Conservation (phyloP, 2,888 invertebrate genomes). For the Dicranocentrus wangi region DNA sequence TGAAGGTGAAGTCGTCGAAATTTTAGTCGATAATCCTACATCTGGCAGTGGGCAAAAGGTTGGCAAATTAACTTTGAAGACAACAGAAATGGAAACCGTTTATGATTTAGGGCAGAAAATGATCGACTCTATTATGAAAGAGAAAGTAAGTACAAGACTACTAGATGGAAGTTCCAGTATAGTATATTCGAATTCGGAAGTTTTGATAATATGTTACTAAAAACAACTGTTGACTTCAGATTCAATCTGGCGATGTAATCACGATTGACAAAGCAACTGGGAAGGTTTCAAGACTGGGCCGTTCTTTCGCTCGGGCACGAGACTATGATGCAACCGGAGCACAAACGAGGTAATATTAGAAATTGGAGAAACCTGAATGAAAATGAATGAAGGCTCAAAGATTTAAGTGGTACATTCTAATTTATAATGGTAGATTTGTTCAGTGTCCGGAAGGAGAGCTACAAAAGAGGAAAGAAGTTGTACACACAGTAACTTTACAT, state of each 20-base stretch:
- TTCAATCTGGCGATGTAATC: constrained; percentile 95
- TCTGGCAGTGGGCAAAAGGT: constrained; percentile 90
- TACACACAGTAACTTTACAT: constrained; percentile 98
- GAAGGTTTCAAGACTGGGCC: constrained; percentile 89
- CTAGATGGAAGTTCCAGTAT: background rate
- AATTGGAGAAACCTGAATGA: too few species aligned
- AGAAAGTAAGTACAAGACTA: constrained; percentile 86
- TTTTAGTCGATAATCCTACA: constrained; percentile 95
- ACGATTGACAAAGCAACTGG: constrained; percentile 99
- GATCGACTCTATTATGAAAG: constrained; percentile 96
- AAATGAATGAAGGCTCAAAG: constrained; percentile 19
- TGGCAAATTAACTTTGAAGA: constrained; percentile 96
- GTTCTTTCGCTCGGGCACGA: constrained; percentile 95
- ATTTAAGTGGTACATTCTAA: background rate
- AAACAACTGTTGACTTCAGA: constrained; percentile 75
- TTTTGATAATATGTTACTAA: background rate
- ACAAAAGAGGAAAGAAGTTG: constrained; percentile 96
- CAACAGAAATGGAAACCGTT: constrained; percentile 99
- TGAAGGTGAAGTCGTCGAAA: constrained; percentile 98
- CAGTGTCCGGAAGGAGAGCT: constrained; percentile 99
- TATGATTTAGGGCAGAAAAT: constrained; percentile 99
- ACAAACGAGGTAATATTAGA: constrained; percentile 75
- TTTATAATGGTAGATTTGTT: too few species aligned
- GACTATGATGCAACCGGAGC: constrained; percentile 98
- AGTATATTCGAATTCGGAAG: background rate